Base-by-base conservation (phyloP, 2,797 vertebrate species). In the Hippopotamyrus pictus region DNA sequence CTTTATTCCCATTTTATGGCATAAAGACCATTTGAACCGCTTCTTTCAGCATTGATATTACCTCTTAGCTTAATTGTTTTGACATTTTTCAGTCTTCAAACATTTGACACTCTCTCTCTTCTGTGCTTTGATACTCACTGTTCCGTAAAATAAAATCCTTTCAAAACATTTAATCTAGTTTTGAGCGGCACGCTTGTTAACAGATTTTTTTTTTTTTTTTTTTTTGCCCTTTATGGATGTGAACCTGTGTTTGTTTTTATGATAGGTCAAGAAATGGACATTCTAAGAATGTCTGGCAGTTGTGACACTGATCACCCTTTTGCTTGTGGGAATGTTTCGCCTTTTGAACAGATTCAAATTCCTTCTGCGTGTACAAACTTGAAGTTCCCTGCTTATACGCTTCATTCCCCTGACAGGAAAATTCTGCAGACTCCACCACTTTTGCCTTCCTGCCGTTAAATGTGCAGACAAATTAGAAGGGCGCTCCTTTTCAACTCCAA, bases 271-370 rank as follows among this genome's bases (percentile, higher is more conserved):
- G 41, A 7, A 44, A 79, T 19, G 6, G 82, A 50, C 25, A 51
- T n/a, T 9, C 11, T 12, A 14, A 57, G 82, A 50, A 37, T 86
- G 82, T 73, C 83, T 22, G 48, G 1, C 25, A 69, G 12, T 73
- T 69, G 57, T 86, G 25, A 19, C 44, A 25, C 22, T 37, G 29
- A 53, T 44, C 53, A 87, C 37, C 57, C 53, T 69, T 44, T 50
- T 62, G 57, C 82, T 37, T 25, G 65, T 25, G 88, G 88, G 46
- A 73, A 73, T 33, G 5, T 51, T 59, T 41, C n/a, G 4, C 54
- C 54, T 57, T 44, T 88, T 85, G 51, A 85, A 48, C 25, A 69
- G 79, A 89, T 89, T 85, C 44, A 65, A 69, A 83, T 85, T 86
- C 88, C 83, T 89, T 73, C 8, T 46, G n/a, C 86, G 3, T 62